phyloP scores from a whole-genome alignment of 30 jellyfish, hydroid and myxozoan genomes.

The Euphysa ruthae region DNA sequence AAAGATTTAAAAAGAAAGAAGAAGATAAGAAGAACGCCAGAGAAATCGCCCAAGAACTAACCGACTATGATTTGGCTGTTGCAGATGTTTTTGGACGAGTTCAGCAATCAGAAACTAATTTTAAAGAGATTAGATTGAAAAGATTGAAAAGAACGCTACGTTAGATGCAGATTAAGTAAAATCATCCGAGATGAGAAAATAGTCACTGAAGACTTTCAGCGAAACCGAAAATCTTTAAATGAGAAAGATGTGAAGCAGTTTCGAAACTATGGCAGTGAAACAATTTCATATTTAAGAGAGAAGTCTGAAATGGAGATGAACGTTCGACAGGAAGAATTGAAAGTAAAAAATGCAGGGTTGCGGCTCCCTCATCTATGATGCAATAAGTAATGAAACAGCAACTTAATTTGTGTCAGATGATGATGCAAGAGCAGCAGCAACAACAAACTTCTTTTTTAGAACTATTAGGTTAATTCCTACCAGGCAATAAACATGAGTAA shows the following conservation, averaged over 20 bases:
- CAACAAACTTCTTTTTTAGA: constrained; percentile 7
- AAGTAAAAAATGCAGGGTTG: neutral
- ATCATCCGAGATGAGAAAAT: constrained; percentile 18
- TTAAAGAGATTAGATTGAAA: neutral
- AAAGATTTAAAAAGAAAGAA: neutral
- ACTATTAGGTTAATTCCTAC: neutral
- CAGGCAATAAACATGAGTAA: neutral
- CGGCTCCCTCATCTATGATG: neutral
- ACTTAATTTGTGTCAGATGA: neutral
- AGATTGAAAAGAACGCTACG: constrained; percentile 1
- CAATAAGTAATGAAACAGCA: neutral
- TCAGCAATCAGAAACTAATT: constrained; percentile 1
- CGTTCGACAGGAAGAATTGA: constrained; percentile 18
- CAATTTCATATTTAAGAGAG: constrained; percentile 29
- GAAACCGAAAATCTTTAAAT: constrained; percentile 1
- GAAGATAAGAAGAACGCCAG: constrained; percentile 11
- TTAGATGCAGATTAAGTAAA: neutral
- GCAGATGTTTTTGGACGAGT: constrained; percentile 9
- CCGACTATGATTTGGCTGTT: constrained; percentile 28
- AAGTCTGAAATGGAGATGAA: constrained; percentile 7
- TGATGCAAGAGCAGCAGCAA: constrained; percentile 1
- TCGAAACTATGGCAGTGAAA: constrained; percentile 27
- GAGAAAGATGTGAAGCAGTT: neutral
- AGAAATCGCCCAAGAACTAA: constrained; percentile 27
- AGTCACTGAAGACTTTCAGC: constrained; percentile 4